A percentile compares a stretch with the other conserved stretches of the same genome.
phyloP scores from a whole-genome alignment of 53 echinoderm and acorn worm species.

The Stichopus horrens region DNA sequence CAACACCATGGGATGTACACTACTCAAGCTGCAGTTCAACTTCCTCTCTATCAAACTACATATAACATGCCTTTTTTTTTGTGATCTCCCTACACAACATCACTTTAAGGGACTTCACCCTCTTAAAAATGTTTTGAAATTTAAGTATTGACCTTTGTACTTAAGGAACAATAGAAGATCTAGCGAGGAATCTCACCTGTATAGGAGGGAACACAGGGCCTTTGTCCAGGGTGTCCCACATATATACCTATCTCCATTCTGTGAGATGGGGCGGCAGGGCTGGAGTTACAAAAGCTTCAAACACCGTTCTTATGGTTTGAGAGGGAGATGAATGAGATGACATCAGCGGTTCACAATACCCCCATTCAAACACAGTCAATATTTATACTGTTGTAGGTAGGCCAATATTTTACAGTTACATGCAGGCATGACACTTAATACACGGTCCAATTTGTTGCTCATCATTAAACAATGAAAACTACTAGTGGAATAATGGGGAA shows the following conservation, averaged over 20 bases:
- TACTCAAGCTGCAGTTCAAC: too few relatives aligned
- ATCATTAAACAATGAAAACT: too few relatives aligned
- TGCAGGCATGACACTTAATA: too few relatives aligned
- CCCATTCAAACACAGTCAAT: background rate
- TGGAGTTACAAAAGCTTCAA: background rate
- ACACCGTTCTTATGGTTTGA: background rate
- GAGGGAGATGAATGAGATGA: background rate
- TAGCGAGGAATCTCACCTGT: slow-evolving; percentile 9
- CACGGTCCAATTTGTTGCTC: too few relatives aligned
- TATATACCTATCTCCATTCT: too few relatives aligned
- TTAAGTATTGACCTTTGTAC: slow-evolving; percentile 27
- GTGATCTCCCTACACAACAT: background rate
- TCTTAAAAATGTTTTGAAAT: background rate
- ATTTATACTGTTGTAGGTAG: background rate
- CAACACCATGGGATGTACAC: too few relatives aligned
- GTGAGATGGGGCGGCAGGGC: background rate
- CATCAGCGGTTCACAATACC: background rate
- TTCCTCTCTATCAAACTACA: too few relatives aligned
- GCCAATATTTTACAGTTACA: background rate
- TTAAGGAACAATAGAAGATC: background rate
- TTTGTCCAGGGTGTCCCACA: slow-evolving; percentile 14
- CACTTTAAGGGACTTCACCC: background rate
- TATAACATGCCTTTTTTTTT: background rate
- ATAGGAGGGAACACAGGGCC: background rate
- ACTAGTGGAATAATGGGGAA: too few relatives aligned